phyloP scores from a whole-genome alignment of 2,113 vertebrate genomes.

The Taxidea taxus region DNA sequence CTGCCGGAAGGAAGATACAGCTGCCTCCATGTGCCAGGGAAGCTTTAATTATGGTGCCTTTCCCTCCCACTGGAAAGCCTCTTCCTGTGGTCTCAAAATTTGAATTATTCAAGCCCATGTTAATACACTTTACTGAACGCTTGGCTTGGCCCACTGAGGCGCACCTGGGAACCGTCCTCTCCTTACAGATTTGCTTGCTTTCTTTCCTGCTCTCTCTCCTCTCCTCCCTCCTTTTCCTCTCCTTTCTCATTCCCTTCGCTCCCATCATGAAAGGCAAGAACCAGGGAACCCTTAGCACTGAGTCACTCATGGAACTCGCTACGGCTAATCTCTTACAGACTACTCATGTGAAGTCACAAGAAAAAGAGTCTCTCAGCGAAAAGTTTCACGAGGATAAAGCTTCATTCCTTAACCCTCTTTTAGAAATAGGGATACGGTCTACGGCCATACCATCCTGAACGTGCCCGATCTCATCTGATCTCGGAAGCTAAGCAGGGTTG shows the following conservation, averaged over 20 bases:
- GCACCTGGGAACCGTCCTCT: conserved; percentile 54
- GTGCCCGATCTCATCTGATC: no score
- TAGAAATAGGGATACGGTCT: background rate
- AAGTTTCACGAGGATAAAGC: background rate
- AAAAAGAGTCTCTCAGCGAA: background rate
- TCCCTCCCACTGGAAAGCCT: conserved; percentile 59
- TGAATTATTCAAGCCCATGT: conserved; percentile 81
- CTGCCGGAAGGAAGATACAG: conserved; percentile 53
- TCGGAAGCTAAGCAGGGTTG: no score
- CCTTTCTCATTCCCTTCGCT: background rate
- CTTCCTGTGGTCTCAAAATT: conserved; percentile 29
- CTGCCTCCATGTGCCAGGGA: conserved; percentile 50
- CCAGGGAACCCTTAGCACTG: background rate
- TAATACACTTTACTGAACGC: conserved; percentile 75
- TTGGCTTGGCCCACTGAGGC: conserved; percentile 68
- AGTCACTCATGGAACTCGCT: background rate
- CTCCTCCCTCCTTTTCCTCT: background rate
- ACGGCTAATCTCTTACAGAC: background rate
- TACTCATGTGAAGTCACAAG: background rate
- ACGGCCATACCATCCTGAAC: no score
- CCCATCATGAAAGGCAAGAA: background rate
- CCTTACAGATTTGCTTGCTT: background rate
- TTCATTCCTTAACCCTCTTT: background rate
- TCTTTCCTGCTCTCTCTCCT: background rate
- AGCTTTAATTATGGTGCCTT: conserved; percentile 67